A percentile compares a stretch with the other conserved stretches of the same genome.
Conservation (phyloP, 2,113 vertebrate species). For the Beaufortia kweichowensis region DNA sequence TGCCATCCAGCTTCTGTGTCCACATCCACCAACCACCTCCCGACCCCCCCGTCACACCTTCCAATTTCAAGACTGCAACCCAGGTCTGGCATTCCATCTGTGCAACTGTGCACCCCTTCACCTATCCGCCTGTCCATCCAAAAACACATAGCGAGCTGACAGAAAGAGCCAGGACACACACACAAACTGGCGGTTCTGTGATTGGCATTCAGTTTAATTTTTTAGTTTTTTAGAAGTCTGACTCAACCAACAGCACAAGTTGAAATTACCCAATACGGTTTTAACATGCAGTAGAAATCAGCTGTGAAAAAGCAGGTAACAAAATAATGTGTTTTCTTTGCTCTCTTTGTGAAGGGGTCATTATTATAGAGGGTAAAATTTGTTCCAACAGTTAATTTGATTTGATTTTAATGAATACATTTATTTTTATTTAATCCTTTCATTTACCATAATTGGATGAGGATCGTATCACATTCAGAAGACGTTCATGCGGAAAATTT, state of each 20-base stretch:
- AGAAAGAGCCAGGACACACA: conserved; percentile 19
- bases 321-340: too few relatives aligned
- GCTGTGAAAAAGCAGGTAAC: too few relatives aligned
- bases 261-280: too few relatives aligned
- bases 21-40: conserved; percentile 28
- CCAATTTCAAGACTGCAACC: conserved; percentile 25
- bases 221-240: too few relatives aligned
- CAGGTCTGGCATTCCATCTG: conserved; percentile 46
- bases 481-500: background rate
- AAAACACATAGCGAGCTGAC: conserved; percentile 25
- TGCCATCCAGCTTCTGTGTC: background rate
- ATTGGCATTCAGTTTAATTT: too few relatives aligned
- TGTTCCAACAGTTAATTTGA: background rate
- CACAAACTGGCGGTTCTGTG: conserved; percentile 5
- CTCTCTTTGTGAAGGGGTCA: too few relatives aligned
- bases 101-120: conserved; percentile 25
- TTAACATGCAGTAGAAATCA: too few relatives aligned
- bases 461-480: background rate
- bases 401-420: background rate
- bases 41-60: conserved; percentile 20
- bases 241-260: too few relatives aligned
- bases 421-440: too few relatives aligned
- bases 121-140: conserved; percentile 10
- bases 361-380: too few relatives aligned
- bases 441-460: background rate